Evolutionary conservation across 2,113 vertebrate genomes (phyloP), one percentile per base, ranked within the genome.

Genomic region (Leptocoma aspasia): DNA sequence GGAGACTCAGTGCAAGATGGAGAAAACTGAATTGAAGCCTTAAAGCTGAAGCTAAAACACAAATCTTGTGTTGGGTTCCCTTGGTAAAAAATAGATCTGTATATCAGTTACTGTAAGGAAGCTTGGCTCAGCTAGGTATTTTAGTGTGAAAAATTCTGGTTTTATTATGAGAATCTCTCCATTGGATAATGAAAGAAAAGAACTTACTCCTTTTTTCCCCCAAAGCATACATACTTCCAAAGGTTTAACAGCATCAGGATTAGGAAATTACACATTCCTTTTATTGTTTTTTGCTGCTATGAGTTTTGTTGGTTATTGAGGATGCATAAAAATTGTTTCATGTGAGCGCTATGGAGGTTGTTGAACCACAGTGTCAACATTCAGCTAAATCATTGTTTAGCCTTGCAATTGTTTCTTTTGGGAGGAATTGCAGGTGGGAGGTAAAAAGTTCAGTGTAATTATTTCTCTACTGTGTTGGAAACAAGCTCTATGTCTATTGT

Each of bases 371-470:
- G 73, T 42, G 75, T 54, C 53, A 91, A 35, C 60, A 33, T 68
- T 28, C 53, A 57, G 31, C 66, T 84, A 71, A 88, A 73, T 90
- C 68, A 23, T 64, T 88, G 70, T 91, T 91, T 68, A 86, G 42
- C 47, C 49, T 93, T 81, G 68, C 63, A 59, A 31, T 92, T 93
- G 90, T 94, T 92, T 85, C 81, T 91, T 87, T 69, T 57, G 66
- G 45, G 50, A 86, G 54, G 56, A 84, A 78, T 56, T 89, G 72
- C 53, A 75, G 63, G 91, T 93, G 63, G 87, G 75, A 92, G 90
- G 85, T 95, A 73, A 91, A 87, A 94, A 94, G 90, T 93, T 95
- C 79, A 78, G 69, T 28, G 71, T 88, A 90, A 85, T 89, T 84
- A 77, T 64, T 94, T 89, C 82, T 79, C 54, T 70, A 0, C 54